A percentile compares a stretch with the other conserved stretches of the same genome.
Conservation (phyloP, 2,888 invertebrate species). For the Tricholauxania praeusta region DNA sequence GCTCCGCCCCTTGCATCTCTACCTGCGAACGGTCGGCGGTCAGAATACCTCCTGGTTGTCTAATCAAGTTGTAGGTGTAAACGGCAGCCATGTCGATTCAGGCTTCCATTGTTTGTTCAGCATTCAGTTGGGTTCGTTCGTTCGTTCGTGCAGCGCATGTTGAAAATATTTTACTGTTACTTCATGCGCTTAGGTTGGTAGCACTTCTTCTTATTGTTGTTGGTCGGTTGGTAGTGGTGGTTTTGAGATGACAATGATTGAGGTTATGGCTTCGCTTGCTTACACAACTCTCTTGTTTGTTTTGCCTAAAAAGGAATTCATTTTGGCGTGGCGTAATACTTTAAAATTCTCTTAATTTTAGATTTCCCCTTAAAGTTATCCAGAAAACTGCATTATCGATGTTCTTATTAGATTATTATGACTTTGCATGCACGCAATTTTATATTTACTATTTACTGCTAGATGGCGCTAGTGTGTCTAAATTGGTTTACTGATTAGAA, state of each 20-base stretch:
- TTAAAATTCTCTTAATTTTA: conserved; percentile 51
- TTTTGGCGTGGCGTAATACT: neutral
- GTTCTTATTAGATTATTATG: no score
- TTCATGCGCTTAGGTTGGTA: conserved; percentile 17
- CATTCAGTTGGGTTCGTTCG: conserved; percentile 58
- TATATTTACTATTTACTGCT: conserved; percentile 35
- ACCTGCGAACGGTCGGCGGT: neutral
- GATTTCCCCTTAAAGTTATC: conserved; percentile 48
- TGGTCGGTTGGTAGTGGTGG: conserved; percentile 28
- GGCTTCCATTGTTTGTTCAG: conserved; percentile 53
- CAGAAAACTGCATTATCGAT: conserved; percentile 55
- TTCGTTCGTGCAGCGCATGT: conserved; percentile 42
- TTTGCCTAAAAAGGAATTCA: conserved; percentile 2
- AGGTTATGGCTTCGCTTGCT: conserved; percentile 39
- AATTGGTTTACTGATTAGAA: no score
- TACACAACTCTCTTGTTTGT: neutral
- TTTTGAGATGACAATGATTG: conserved; percentile 19
- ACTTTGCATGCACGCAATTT: no score
- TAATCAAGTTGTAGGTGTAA: conserved; percentile 31
- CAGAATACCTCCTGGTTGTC: neutral
- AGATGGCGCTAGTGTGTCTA: conserved; percentile 51
- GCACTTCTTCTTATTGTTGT: conserved; percentile 26
- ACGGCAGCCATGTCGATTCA: conserved; percentile 48
- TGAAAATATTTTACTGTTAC: conserved; percentile 25
- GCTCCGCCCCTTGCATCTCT: conserved; percentile 2